Evolutionary conservation across 2,113 vertebrate genomes (phyloP), one percentile per base, ranked within the genome.

Genomic region (Anarhynchus alexandrinus): DNA sequence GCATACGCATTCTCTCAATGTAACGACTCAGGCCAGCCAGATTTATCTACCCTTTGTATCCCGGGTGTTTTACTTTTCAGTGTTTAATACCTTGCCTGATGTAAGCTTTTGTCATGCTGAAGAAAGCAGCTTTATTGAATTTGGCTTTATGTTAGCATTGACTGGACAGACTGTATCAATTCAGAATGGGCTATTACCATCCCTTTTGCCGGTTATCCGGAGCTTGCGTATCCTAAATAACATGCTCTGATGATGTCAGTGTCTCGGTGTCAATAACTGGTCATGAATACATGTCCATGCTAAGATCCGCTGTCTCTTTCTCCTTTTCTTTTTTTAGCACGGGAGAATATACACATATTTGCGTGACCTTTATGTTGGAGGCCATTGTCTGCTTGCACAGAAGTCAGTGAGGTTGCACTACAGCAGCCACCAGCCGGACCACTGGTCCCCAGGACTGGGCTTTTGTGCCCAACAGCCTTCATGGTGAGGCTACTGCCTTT

Each of bases 111-210:
- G 84, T 78, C 71, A 73, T 81, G 64, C 71, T 90, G 78, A 94
- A 96, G 82, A 91, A 88, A 88, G 47, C 69, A 77, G 38, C 51
- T 90, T 93, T 93, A 92, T 94, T 93, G 91, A 94, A 83, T 93
- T 95, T 94, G 87, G 71, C 93, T 95, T 78, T 78, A 81, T 78
- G 84, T 86, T 93, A 55, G 21, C 67, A 90, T 83, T 88, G 87
- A 94, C 94, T 74, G 42, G 58, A 71, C 62, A 83, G 74, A 45
- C 87, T 40, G 14, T 86, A 81, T 96, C 84, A 93, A 86, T 96
- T 92, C 82, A 85, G 82, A 90, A 86, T 3, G 38, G 85, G 70
- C 67, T 88, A 70, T 90, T 91, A 80, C 76, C 11, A 4, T 67
- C 67, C 55, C 64, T 82, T 87, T 85, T 73, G 62, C 78, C 86